Evolutionary conservation across 2,888 invertebrate species (phyloP), one percentile per base, ranked within the genome.

Genomic region (Lypha dubia): DNA sequence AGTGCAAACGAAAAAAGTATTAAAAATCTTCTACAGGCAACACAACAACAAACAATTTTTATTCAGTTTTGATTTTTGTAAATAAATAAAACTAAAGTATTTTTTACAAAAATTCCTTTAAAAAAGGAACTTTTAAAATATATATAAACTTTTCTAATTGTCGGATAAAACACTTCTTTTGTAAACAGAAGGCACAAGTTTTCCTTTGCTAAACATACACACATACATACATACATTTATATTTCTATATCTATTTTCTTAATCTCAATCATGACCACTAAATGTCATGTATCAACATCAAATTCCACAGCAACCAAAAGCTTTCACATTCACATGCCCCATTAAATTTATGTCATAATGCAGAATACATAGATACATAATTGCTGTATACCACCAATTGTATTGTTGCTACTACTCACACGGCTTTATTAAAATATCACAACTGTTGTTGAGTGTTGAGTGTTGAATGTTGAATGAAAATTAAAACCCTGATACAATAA

Each of bases 401-500:
- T 22, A 6, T 32, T 71, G 32, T 46, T 56, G 28, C 17, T 44
- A 38, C n/a, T n/a, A n/a, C n/a, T n/a, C n/a, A n/a, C n/a, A n/a
- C 9, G 17, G 0, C 15, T 46, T 56, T 41, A 17, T 28, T 44
- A 17, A 24, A 24, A 20, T 1, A 4, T n/a, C 38, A 24, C 68
- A 68, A 51, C 13, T 44, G 49, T 46, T 62, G 60, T 35, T 22
- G 17, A 11, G 13, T 6, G 35, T 24, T 1, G 22, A 68, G n/a
- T 32, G 13, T 1, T 6, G 38, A n/a, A 62, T n/a, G n/a, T n/a
- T n/a, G n/a, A 62, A 73, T 73, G 24, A 35, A 13, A 20, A 28
- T n/a, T n/a, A n/a, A n/a, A n/a, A n/a, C n/a, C 28, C 38, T 51
- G 28, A 28, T 20, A 15, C 32, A 65, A 56, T 28, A 58, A 58